phyloP scores from a whole-genome alignment of 2,113 vertebrate genomes.

The Hippocampus zosterae region DNA sequence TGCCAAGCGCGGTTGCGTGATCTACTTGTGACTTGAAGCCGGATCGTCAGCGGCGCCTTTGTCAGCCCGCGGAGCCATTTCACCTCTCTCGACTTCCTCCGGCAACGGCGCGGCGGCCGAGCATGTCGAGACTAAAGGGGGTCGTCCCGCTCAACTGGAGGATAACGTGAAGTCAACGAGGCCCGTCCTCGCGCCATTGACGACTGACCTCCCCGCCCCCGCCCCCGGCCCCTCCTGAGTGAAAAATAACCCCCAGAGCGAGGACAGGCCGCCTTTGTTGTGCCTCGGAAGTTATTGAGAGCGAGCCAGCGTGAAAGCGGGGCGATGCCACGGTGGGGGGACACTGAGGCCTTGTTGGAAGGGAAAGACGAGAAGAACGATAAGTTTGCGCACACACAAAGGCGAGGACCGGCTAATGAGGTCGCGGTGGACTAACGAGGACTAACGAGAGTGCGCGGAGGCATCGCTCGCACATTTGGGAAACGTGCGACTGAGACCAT shows the following conservation, averaged over 20 bases:
- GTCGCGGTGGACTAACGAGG: constrained; percentile 27
- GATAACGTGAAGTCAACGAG: constrained; percentile 34
- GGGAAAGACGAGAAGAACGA: constrained; percentile 40
- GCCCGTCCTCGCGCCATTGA: constrained; percentile 42
- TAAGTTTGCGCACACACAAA: constrained; percentile 26
- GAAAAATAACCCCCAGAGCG: constrained; percentile 23
- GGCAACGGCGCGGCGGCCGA: background rate
- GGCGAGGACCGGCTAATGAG: constrained; percentile 19
- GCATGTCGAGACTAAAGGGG: constrained; percentile 8
- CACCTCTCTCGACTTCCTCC: constrained; percentile 32
- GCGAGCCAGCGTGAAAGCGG: constrained; percentile 64
- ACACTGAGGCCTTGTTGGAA: constrained; percentile 62
- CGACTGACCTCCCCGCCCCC: background rate
- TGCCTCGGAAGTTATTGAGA: constrained; percentile 58
- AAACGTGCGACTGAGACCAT: constrained; percentile 22
- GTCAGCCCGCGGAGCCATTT: constrained; percentile 53
- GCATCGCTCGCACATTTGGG: background rate
- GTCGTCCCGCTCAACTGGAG: constrained; percentile 10
- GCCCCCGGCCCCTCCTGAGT: too few relatives aligned
- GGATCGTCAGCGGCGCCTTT: constrained; percentile 64
- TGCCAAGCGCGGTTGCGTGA: constrained; percentile 34
- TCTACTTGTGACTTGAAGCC: constrained; percentile 58
- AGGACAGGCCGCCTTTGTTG: constrained; percentile 60
- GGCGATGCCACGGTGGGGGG: constrained; percentile 61
- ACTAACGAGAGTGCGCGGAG: background rate